Percentiles rank a stretch among this genome's conserved stretches.
phyloP scores from a whole-genome alignment of 2,113 vertebrate genomes.

The Carassius carassius region DNA sequence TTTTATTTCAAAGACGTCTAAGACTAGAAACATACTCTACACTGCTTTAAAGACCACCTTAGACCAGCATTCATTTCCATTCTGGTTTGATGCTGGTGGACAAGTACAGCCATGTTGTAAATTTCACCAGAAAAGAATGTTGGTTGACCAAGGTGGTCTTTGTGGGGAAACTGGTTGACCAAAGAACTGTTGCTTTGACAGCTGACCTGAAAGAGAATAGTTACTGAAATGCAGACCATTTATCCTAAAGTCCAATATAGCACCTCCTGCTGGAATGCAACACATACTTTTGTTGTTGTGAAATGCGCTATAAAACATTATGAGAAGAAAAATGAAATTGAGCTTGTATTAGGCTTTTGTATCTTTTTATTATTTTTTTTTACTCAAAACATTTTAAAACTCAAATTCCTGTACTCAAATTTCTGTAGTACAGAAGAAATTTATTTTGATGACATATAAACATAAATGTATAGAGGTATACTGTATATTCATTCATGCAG shows the following conservation, averaged over 20 bases:
- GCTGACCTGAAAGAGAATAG: neutral
- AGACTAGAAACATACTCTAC: neutral
- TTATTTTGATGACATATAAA: no score
- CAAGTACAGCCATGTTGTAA: neutral
- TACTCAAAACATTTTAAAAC: no score
- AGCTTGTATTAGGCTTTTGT: no score
- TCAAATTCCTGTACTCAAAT: no score
- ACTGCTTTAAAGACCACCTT: neutral
- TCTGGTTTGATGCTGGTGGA: neutral
- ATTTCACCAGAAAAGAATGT: neutral
- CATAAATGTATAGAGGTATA: no score
- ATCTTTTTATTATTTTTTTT: no score
- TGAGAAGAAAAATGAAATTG: neutral
- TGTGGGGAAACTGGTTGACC: conserved; percentile 16
- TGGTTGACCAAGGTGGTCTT: conserved; percentile 9
- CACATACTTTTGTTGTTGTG: neutral
- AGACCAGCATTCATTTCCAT: neutral
- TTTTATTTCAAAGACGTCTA: neutral
- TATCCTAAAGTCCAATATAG: neutral
- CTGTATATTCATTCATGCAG: neutral
- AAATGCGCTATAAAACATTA: neutral
- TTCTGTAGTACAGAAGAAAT: no score
- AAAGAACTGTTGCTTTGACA: neutral
- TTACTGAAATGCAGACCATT: neutral
- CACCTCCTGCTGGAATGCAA: neutral